A percentile compares a stretch with the other conserved stretches of the same genome.
Conservation (phyloP, 2,113 vertebrate genomes). For the Struthidea cinerea region DNA sequence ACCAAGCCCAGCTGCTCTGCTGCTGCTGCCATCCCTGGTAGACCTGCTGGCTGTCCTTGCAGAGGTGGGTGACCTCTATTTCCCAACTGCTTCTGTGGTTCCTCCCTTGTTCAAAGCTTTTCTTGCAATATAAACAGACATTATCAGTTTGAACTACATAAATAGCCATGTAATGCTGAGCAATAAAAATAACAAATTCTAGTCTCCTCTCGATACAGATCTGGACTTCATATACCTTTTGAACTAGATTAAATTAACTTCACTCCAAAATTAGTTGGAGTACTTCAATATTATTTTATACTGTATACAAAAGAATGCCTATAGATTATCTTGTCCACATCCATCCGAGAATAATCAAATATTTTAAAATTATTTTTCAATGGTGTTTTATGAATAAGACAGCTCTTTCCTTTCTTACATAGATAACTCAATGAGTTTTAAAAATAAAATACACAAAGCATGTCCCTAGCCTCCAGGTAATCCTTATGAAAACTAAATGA, state of each 20-base stretch:
- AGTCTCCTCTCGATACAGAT: not conserved
- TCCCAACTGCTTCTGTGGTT: not conserved
- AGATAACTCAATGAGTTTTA: not conserved
- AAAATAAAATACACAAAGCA: not conserved
- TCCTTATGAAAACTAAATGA: not conserved
- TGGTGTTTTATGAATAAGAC: not conserved
- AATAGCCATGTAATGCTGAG: not conserved
- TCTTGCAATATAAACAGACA: not conserved
- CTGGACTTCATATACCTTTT: not conserved
- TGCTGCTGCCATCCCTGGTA: not conserved
- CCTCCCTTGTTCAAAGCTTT: not conserved
- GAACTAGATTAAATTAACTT: not conserved
- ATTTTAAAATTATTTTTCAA: not conserved
- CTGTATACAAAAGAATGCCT: not conserved
- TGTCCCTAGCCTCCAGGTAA: not conserved
- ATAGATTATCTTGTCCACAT: not conserved
- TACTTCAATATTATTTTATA: not conserved
- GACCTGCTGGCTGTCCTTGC: not conserved
- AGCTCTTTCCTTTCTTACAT: not conserved
- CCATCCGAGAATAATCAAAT: not conserved
- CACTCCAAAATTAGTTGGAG: not conserved
- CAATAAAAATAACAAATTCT: not conserved
- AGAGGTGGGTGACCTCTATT: not conserved
- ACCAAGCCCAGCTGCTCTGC: not conserved
- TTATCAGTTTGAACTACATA: not conserved